Evolutionary conservation across 2,113 vertebrate genomes (phyloP).

Genomic region (Noctilio leporinus): DNA sequence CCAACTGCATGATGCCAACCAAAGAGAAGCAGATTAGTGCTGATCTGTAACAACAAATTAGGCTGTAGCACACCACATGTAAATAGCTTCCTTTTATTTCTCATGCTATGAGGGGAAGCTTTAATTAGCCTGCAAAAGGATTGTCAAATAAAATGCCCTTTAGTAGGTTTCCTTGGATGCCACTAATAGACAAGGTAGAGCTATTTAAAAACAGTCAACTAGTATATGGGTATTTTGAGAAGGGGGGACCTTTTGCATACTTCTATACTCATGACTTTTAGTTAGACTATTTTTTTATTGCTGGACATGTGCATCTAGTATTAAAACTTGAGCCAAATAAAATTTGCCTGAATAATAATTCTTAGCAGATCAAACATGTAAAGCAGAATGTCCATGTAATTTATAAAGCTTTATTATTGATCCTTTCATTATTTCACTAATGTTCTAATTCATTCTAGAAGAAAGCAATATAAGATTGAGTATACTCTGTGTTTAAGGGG

Average conservation of each 20-base stretch:
- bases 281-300: neutral
- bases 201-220: neutral
- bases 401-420: neutral
- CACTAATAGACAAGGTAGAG: neutral
- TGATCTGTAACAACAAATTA: constrained; percentile 54
- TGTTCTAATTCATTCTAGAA: neutral
- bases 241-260: neutral
- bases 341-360: neutral
- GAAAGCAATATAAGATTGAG: neutral
- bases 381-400: neutral
- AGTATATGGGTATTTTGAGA: neutral
- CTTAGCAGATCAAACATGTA: neutral
- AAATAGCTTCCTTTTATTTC: constrained; percentile 53
- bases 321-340: neutral
- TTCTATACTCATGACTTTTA: neutral
- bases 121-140: constrained; percentile 40
- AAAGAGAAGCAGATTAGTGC: constrained; percentile 21
- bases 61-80: neutral
- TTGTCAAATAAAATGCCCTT: neutral
- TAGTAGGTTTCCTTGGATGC: constrained; percentile 10
- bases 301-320: neutral
- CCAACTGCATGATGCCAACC: neutral
- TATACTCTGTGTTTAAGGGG: neutral
- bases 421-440: neutral
- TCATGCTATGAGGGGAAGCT: neutral